A percentile compares a stretch with the other conserved stretches of the same genome.
phyloP scores from a whole-genome alignment of 1,140 invertebrate species.

The Brachionus koreanus region DNA sequence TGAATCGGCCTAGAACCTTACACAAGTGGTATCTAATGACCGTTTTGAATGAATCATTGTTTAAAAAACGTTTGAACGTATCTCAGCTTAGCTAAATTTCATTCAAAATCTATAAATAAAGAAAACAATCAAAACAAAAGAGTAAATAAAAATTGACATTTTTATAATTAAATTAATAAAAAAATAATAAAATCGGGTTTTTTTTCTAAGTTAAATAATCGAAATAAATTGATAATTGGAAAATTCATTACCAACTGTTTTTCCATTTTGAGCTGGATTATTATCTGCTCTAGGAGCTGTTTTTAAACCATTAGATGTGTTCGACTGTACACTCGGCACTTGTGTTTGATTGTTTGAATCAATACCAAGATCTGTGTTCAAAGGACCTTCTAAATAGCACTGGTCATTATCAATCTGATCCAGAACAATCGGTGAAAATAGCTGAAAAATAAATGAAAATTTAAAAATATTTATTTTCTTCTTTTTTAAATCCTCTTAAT shows the following conservation, averaged over 20 bases:
- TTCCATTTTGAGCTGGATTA: constrained; percentile 5
- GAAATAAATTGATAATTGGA: constrained; percentile 27
- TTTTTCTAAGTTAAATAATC: constrained; percentile 4
- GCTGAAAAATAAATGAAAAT: background rate
- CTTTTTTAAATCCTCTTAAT: background rate
- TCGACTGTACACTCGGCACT: background rate
- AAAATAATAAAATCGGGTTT: background rate
- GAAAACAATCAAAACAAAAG: background rate
- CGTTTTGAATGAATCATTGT: background rate
- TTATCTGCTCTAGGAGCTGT: background rate
- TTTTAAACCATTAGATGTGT: background rate
- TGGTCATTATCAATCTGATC: constrained; percentile 29
- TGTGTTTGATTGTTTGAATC: background rate
- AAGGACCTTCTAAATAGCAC: background rate
- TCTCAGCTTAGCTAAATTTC: background rate
- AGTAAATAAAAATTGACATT: background rate
- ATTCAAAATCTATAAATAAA: background rate
- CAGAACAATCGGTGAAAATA: constrained; percentile 22
- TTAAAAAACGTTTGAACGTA: background rate
- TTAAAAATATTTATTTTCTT: background rate
- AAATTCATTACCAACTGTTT: constrained; percentile 40
- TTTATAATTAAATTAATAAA: background rate
- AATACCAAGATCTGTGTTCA: background rate
- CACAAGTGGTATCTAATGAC: background rate
- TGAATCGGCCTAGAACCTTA: background rate